Base-by-base conservation (phyloP, 2,113 vertebrate genomes). In the Sardina pilchardus region DNA sequence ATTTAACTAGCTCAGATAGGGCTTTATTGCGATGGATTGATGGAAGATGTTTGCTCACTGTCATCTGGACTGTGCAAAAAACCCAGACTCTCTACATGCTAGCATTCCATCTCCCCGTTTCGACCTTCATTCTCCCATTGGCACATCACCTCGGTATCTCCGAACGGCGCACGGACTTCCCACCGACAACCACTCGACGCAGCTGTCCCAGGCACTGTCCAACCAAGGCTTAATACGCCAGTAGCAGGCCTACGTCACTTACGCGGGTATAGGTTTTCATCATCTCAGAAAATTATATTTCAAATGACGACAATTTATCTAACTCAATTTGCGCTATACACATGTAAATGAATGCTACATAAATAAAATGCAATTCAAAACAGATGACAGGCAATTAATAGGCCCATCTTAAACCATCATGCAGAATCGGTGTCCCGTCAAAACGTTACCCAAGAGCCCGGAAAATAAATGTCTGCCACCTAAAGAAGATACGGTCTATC, bases 221-320 rank as follows among this genome's bases (percentile, higher is more conserved):
- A 30, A 71, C 21, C 24, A 3, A 71, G 82, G 83, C 14, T 36
- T 82, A 17, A 43, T 21, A 81, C 82, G 44, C 34, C 81, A 16
- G 56, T n/a, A 44, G 21, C 19, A 21, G 21, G 19, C 53, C 50
- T 34, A 83, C 87, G 86, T 89, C 86, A 88, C 53, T 30, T 17
- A 19, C n/a, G 30, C 48, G 10, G 39, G n/a, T 67, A 78, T 67
- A 78, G 88, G 43, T 78, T 39, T 39, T 53, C 48, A 78, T 86
- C 82, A 85, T n/a, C 26, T 26, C 39, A 42, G 47, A 17, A 36
- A 17, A 36, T 67, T 44, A 21, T 47, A 21, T 83, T 88, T 83
- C 84, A 84, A 44, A 39, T 47, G 82, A 89, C 86, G 80, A 82
- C 84, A 86, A 85, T 14, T 53, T 24, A 85, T 14, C 16, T 24